Evolutionary conservation across 2,888 invertebrate species (phyloP), one percentile per base, ranked within the genome.

Genomic region (Cerceris ruficornis): DNA sequence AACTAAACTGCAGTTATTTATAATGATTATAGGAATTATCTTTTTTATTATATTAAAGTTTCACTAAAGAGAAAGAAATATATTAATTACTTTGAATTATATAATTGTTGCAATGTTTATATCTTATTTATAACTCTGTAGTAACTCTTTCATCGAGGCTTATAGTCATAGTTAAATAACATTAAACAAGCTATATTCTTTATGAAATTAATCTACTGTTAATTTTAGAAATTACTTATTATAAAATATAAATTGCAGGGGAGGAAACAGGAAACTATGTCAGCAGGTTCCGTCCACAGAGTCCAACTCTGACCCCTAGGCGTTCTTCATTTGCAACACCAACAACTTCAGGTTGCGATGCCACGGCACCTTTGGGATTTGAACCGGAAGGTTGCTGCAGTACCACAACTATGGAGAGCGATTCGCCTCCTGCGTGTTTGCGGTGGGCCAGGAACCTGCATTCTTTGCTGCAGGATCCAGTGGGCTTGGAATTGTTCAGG

Each of bases 391-490:
- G 94, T 83, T 93, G 94, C 86, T 93, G 93, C 70, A 93, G 93
- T 83, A 93, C 93, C 83, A 87, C 89, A 86, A 89, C 88, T 84
- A 91, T 91, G 91, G 92, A 92, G 83, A 88, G 88, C 55, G 87
- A 89, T 79, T 90, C 94, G 77, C 94, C 94, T 88, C 96, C 96
- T 87, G 95, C 96, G 75, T 98, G 96, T 93, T 94, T 97, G 90
- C 96, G 96, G 91, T 98, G 98, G 98, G 97, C 98, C 60, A 95
- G 96, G 87, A 96, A 96, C 88, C 94, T 98, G 89, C 96, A 96
- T 92, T 95, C 95, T 90, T 94, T 98, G 86, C 95, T 98, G 88
- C 89, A 94, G 93, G 98, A 98, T 93, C 95, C 96, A 84, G 97
- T 98, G 92, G 98, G 98, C 77, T 97, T 98, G 86, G 95, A 96